Evolutionary conservation across 2,888 invertebrate genomes (phyloP).

Genomic region (Pristionchus mayeri): DNA sequence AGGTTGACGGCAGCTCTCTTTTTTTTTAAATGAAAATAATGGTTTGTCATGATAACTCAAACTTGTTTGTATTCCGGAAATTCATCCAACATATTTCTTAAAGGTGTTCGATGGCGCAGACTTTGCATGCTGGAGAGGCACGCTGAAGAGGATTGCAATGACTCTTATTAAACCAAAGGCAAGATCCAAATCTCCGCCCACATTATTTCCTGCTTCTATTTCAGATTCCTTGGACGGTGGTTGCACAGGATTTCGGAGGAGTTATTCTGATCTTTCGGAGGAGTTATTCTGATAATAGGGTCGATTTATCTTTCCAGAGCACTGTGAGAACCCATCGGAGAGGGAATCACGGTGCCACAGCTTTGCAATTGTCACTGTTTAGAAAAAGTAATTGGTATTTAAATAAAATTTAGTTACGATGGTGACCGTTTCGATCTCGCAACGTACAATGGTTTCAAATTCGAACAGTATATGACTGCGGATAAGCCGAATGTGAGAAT

Average conservation of each 20-base stretch:
- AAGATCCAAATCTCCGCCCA: background rate
- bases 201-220: background rate
- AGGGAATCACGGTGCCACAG: no score
- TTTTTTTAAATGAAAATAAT: background rate
- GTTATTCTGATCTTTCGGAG: background rate
- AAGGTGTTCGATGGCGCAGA: background rate
- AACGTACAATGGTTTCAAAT: background rate
- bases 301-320: no score
- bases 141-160: background rate
- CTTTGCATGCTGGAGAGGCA: background rate
- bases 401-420: background rate
- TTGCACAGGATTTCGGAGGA: background rate
- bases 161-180: background rate
- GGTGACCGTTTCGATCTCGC: background rate
- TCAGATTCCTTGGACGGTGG: background rate
- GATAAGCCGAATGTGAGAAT: background rate
- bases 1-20: background rate
- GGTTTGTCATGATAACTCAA: background rate
- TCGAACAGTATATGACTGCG: background rate
- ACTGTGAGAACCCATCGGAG: no score
- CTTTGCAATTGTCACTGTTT: no score
- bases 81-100: background rate
- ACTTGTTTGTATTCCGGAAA: background rate
- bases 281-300: no score
- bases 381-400: no score